Percentiles rank a stretch among this genome's conserved stretches.
Evolutionary conservation across 2,113 vertebrate species (phyloP).

Genomic region (Menidia beryllina): DNA sequence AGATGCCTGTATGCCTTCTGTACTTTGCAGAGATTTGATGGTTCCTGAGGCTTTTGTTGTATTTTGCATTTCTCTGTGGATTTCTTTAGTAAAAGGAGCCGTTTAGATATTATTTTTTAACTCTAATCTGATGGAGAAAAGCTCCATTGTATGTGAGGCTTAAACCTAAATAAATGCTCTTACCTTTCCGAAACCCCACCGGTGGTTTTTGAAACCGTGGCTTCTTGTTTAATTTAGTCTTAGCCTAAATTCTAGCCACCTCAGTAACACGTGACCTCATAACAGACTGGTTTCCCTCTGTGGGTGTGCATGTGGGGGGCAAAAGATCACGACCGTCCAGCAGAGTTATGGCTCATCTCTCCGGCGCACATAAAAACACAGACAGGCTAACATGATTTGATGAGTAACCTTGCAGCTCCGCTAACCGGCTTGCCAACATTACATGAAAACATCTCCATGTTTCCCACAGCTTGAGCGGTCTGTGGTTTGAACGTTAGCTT

Average conservation of each 20-base stretch:
- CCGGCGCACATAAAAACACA: slow-evolving; percentile 7
- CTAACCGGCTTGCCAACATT: slow-evolving; percentile 1
- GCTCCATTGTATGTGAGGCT: no score
- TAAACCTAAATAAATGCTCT: no score
- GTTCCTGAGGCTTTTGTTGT: no score
- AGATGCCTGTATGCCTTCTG: no score
- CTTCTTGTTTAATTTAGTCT: neutral
- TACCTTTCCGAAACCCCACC: no score
- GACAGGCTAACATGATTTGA: slow-evolving; percentile 9
- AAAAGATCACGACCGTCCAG: slow-evolving; percentile 54
- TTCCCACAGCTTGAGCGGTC: neutral
- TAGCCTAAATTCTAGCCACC: neutral
- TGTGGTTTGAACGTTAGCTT: neutral
- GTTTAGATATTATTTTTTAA: no score
- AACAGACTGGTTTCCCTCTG: slow-evolving; percentile 9
- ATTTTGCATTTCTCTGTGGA: no score
- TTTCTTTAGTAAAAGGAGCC: no score
- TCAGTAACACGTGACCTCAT: neutral
- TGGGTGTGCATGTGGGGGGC: slow-evolving; percentile 25
- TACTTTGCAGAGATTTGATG: no score
- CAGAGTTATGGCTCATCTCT: slow-evolving; percentile 48
- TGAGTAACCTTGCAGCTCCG: slow-evolving; percentile 19
- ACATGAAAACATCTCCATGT: neutral
- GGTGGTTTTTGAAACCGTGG: neutral
- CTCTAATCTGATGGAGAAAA: no score